Evolutionary conservation across 1,140 invertebrate genomes (phyloP).

Genomic region (Orchesella cincta): DNA sequence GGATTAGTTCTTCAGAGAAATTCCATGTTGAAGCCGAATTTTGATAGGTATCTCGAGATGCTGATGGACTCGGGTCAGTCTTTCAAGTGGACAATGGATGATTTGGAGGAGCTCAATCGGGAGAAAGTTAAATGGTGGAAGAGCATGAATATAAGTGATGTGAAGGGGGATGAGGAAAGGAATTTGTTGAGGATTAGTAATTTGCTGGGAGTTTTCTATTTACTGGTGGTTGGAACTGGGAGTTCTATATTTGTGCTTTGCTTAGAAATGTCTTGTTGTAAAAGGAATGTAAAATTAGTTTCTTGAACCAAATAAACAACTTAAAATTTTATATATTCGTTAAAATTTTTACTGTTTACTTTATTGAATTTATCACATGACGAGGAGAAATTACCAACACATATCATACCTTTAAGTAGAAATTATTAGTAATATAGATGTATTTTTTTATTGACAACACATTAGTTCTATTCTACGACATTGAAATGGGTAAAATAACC

Average conservation of each 20-base stretch:
- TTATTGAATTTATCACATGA: no score
- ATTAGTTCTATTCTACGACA: no score
- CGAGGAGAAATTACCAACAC: no score
- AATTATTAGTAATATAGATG: no score
- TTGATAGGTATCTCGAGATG: neutral
- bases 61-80: neutral
- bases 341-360: no score
- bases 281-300: no score
- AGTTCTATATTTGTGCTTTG: neutral
- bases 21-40: neutral
- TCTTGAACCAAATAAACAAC: no score
- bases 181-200: neutral
- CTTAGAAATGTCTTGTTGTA: no score
- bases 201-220: neutral
- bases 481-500: no score
- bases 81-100: neutral
- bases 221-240: neutral
- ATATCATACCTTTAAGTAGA: no score
- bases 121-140: neutral
- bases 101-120: neutral
- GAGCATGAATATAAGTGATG: neutral
- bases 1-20: neutral
- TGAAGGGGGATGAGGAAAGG: neutral
- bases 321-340: no score
- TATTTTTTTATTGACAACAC: no score